Evolutionary conservation across 2,888 invertebrate genomes (phyloP).

Genomic region (Coelinius sp.): DNA sequence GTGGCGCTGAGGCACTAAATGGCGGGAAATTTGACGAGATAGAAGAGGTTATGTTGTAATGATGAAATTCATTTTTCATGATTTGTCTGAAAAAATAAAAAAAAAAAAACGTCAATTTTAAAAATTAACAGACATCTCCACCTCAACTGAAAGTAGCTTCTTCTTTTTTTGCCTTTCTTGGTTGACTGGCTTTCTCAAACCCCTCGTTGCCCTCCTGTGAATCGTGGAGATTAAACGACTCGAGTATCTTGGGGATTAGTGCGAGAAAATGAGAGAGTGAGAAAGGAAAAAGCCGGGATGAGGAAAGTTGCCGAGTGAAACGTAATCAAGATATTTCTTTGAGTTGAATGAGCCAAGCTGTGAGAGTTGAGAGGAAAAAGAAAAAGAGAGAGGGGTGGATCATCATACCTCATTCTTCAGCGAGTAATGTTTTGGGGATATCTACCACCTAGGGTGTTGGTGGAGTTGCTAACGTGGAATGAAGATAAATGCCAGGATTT

Average conservation of each 20-base stretch:
- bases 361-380: not conserved
- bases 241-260: slow-evolving; percentile 34
- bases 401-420: not conserved
- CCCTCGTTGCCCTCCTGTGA: not conserved
- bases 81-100: too few relatives aligned
- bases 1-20: too few relatives aligned
- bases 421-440: not conserved
- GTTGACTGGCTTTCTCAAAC: slow-evolving; percentile 16
- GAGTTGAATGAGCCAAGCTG: slow-evolving; percentile 14
- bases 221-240: slow-evolving; percentile 36
- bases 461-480: slow-evolving; percentile 9
- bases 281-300: not conserved
- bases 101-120: too few relatives aligned
- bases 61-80: too few relatives aligned
- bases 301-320: slow-evolving; percentile 30
- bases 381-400: not conserved
- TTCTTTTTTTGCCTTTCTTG: slow-evolving; percentile 7
- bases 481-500: slow-evolving; percentile 25
- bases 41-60: too few relatives aligned
- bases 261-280: not conserved
- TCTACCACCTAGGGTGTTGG: not conserved
- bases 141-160: not conserved
- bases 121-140: too few relatives aligned
- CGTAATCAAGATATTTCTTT: slow-evolving; percentile 39
- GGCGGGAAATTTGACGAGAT: too few relatives aligned